phyloP scores from a whole-genome alignment of 2,888 invertebrate species.

The Stenichneumon culpator region DNA sequence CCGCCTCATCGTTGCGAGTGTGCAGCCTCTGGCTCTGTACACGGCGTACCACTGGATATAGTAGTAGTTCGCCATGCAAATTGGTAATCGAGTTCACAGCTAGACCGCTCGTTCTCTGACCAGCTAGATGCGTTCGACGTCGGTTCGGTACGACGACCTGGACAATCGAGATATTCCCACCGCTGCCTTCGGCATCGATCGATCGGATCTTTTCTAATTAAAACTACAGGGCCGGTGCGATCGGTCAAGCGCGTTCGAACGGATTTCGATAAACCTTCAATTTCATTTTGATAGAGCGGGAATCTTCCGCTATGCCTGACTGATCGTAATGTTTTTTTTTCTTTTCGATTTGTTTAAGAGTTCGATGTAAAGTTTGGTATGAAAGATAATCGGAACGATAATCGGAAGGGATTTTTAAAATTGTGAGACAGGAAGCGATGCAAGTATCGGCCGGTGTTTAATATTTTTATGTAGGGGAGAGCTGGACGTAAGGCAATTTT shows the following conservation, averaged over 20 bases:
- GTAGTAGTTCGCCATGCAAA: conserved; percentile 71
- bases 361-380: background rate
- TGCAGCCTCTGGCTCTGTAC: conserved; percentile 63
- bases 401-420: background rate
- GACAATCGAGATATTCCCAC: conserved; percentile 26
- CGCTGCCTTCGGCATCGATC: conserved; percentile 22
- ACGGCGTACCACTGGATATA: background rate
- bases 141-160: conserved; percentile 13
- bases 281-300: conserved; percentile 56
- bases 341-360: background rate
- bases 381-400: background rate
- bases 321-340: background rate
- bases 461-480: no score
- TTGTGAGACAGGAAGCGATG: no score
- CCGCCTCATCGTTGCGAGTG: conserved; percentile 26
- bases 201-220: conserved; percentile 61
- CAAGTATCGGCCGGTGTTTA: no score
- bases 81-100: conserved; percentile 72
- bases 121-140: conserved; percentile 26
- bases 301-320: conserved; percentile 1
- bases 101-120: conserved; percentile 16
- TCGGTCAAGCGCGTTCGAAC: conserved; percentile 43
- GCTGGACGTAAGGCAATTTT: no score
- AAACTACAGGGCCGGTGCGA: conserved; percentile 44
- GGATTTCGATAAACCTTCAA: conserved; percentile 62